phyloP scores from a whole-genome alignment of 2,888 invertebrate species.

The Zelleria hepariella region DNA sequence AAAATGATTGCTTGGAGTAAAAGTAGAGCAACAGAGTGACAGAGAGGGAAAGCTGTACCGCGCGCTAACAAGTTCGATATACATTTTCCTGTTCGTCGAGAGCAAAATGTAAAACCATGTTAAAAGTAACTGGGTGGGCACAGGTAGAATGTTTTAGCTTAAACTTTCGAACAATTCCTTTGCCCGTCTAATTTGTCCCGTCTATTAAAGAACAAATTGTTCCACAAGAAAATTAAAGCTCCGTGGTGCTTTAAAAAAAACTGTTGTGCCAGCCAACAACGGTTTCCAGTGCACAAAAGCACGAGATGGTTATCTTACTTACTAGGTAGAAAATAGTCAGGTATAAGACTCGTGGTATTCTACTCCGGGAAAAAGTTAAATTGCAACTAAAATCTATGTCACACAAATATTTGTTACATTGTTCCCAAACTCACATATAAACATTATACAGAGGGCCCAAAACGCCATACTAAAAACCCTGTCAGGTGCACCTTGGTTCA shows the following conservation, averaged over 20 bases:
- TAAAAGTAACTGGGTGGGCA: too few species aligned
- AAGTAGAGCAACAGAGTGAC: too few species aligned
- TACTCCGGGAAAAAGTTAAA: neutral
- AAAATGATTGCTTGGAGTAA: too few species aligned
- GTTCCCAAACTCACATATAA: too few species aligned
- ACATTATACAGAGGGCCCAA: too few species aligned
- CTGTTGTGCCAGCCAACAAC: neutral
- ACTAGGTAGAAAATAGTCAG: neutral
- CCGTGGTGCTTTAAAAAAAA: neutral
- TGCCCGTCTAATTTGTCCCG: neutral
- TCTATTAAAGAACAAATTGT: neutral
- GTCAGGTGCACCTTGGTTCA: too few species aligned
- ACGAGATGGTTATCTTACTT: neutral
- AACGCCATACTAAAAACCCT: too few species aligned
- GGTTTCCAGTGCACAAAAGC: neutral
- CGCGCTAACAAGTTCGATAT: too few species aligned
- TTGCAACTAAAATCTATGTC: neutral
- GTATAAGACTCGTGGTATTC: neutral
- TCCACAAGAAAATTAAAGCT: neutral
- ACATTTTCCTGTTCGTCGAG: too few species aligned
- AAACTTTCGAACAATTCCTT: neutral
- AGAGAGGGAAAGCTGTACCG: too few species aligned
- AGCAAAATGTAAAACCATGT: too few species aligned
- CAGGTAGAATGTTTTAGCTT: too few species aligned
- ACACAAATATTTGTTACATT: neutral